Conservation (phyloP, 2,113 vertebrate species). For the Azemiops feae region DNA sequence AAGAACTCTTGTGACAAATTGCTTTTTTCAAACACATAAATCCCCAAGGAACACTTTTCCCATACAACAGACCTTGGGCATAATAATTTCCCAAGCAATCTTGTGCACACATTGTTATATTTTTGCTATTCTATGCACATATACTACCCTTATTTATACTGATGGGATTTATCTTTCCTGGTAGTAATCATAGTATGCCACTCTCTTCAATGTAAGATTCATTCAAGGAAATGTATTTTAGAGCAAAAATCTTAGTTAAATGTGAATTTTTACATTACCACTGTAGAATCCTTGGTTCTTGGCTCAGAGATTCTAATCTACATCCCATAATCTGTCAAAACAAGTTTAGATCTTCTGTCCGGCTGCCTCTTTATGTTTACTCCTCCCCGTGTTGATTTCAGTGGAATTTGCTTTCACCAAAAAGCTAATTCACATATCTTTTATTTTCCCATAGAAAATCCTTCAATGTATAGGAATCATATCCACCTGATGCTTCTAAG, state of each 20-base stretch:
- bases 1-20: background rate
- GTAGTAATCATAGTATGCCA: background rate
- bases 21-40: background rate
- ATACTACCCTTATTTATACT: background rate
- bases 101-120: background rate
- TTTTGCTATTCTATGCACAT: background rate
- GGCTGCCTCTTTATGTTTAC: background rate
- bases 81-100: background rate
- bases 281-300: background rate
- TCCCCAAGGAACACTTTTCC: background rate
- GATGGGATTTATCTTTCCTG: background rate
- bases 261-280: background rate
- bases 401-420: background rate
- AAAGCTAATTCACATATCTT: background rate
- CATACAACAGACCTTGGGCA: background rate
- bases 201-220: background rate
- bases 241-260: background rate
- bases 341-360: background rate
- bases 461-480: background rate
- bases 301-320: constrained; percentile 5
- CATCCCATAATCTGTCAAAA: constrained; percentile 5
- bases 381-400: background rate
- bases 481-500: background rate
- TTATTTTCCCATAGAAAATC: background rate
- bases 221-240: background rate